A percentile compares a stretch with the other conserved stretches of the same genome.
Conservation (phyloP, 2,113 vertebrate species). For the Murina feae region DNA sequence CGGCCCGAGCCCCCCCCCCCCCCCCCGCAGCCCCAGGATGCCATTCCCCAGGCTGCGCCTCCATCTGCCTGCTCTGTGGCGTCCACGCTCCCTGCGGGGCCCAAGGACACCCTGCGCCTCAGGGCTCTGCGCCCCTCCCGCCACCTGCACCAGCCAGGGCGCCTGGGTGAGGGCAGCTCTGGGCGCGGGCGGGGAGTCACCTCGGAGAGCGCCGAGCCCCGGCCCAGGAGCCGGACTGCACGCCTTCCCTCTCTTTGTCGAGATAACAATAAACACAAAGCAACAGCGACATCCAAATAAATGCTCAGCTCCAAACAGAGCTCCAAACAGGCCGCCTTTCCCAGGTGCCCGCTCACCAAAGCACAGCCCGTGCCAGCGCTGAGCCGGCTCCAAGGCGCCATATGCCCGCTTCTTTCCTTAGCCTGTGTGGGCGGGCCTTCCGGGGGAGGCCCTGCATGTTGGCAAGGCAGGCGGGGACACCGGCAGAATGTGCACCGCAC, state of each 20-base stretch:
- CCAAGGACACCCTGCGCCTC: constrained; percentile 48
- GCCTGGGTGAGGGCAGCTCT: neutral
- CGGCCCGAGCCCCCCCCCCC: constrained; percentile 66
- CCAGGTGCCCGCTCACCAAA: constrained; percentile 63
- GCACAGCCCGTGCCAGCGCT: neutral
- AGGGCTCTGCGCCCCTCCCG: constrained; percentile 47
- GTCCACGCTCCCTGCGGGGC: constrained; percentile 65
- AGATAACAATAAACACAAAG: constrained; percentile 37
- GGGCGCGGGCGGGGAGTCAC: constrained; percentile 37
- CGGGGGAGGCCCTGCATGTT: constrained; percentile 60
- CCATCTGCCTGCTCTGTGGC: constrained; percentile 71
- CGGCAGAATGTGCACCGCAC: constrained; percentile 59
- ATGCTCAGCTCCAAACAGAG: neutral
- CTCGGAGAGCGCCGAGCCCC: constrained; percentile 12
- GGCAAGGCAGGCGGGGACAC: constrained; percentile 61
- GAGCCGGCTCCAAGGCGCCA: constrained; percentile 54
- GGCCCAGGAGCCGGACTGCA: constrained; percentile 1
- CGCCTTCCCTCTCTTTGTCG: constrained; percentile 42
- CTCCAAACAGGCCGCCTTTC: neutral
- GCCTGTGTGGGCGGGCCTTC: constrained; percentile 61
- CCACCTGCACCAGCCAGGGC: constrained; percentile 9
- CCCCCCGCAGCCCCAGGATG: constrained; percentile 60
- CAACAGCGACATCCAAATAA: constrained; percentile 17
- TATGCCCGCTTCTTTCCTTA: constrained; percentile 68
- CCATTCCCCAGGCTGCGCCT: constrained; percentile 67